Conservation (phyloP, 2,797 vertebrate genomes). For the Lycodopsis pacificus region DNA sequence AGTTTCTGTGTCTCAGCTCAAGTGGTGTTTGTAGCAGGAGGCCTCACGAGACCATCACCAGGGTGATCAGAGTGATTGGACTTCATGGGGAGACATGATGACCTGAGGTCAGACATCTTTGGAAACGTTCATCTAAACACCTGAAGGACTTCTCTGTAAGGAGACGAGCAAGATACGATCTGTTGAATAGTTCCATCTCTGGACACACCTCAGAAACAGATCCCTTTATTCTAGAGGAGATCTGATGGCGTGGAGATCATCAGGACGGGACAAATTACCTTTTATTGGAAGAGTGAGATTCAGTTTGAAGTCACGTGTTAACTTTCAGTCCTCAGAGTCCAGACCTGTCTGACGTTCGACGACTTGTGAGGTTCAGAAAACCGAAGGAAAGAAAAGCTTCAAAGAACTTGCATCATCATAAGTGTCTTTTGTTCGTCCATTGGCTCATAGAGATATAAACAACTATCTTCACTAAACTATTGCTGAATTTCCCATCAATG, state of each 20-base stretch:
- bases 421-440: no score
- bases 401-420: no score
- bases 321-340: not conserved
- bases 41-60: not conserved
- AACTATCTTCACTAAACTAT: no score
- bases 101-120: slow-evolving; percentile 25
- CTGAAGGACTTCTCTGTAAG: not conserved
- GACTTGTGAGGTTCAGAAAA: no score
- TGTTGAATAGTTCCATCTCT: not conserved
- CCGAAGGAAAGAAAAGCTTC: no score
- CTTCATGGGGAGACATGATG: not conserved
- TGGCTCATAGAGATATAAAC: no score
- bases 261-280: slow-evolving; percentile 21
- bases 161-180: not conserved
- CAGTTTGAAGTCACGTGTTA: slow-evolving; percentile 24
- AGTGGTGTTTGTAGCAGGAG: not conserved
- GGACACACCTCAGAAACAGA: slow-evolving; percentile 14
- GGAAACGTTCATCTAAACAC: slow-evolving; percentile 2
- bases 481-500: no score
- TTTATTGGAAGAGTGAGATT: slow-evolving; percentile 10
- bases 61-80: slow-evolving; percentile 5
- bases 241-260: slow-evolving; percentile 10
- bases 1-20: slow-evolving; percentile 19
- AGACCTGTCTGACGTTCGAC: not conserved
- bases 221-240: slow-evolving; percentile 26